phyloP scores from a whole-genome alignment of 2,113 vertebrate species.

The Neogale vison region DNA sequence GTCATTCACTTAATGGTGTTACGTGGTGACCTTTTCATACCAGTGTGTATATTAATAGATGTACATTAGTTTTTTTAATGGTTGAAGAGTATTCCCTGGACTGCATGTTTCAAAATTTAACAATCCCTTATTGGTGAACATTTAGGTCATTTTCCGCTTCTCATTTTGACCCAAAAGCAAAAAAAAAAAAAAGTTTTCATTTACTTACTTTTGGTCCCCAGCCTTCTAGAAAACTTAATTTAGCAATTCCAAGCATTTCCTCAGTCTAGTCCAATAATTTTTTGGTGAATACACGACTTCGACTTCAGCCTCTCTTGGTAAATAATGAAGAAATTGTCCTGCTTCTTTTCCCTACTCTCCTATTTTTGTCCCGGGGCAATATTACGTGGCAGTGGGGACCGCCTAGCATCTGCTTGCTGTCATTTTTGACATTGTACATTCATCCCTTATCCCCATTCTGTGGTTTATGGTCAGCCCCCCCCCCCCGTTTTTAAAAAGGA shows the following conservation, averaged over 20 bases:
- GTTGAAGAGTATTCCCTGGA: not conserved
- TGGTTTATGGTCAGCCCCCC: not conserved
- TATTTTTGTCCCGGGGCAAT: not conserved
- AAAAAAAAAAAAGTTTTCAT: not conserved
- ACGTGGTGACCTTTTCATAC: not conserved
- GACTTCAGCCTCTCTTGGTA: not conserved
- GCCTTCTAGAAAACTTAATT: not conserved
- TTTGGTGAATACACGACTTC: not conserved
- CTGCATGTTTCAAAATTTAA: not conserved
- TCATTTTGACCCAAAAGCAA: not conserved
- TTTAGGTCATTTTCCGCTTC: slow-evolving; percentile 1
- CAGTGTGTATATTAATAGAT: not conserved
- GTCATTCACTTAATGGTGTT: not conserved
- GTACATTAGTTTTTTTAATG: not conserved
- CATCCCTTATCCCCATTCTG: not conserved
- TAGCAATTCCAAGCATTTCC: not conserved
- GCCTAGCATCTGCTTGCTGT: not conserved
- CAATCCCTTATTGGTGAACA: not conserved
- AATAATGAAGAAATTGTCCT: not conserved
- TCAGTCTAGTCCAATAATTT: not conserved
- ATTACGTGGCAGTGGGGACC: not conserved
- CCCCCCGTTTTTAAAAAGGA: too few species aligned
- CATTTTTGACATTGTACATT: not conserved
- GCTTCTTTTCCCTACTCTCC: not conserved
- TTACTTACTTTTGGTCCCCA: not conserved